These are phyloP conservation scores for Ophthalmolycus amberensis DNA, from an alignment of 2,113 vertebrate species.

Conservation along the genomic window DNA sequence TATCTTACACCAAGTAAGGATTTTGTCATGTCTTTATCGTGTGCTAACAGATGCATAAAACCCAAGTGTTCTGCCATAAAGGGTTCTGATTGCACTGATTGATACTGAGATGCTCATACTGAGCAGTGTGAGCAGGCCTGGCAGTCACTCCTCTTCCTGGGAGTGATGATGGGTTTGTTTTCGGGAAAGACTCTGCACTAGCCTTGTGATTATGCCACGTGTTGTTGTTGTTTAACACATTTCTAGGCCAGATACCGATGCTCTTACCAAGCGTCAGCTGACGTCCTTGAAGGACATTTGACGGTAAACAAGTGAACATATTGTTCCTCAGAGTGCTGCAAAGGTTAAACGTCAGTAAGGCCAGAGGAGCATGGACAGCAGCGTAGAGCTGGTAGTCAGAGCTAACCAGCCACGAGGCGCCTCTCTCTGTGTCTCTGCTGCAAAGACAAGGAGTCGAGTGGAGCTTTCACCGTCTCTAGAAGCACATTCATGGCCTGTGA, in stretches of 20 bases:
- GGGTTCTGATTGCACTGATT: slow-evolving; percentile 31
- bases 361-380: background rate
- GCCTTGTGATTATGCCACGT: background rate
- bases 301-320: background rate
- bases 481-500: background rate
- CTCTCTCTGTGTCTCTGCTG: no score
- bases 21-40: slow-evolving; percentile 42
- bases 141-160: slow-evolving; percentile 8
- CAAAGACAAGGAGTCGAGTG: no score
- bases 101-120: slow-evolving; percentile 23
- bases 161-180: background rate
- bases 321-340: background rate
- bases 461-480: no score
- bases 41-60: slow-evolving; percentile 50
- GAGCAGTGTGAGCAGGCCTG: background rate
- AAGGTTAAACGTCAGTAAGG: background rate
- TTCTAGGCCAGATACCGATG: slow-evolving; percentile 4
- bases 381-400: background rate
- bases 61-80: slow-evolving; percentile 57
- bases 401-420: no score
- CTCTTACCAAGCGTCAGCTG: background rate
- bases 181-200: background rate
- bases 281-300: slow-evolving; percentile 23
- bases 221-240: background rate
- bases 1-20: background rate